Percentiles rank a stretch among this genome's conserved stretches.
These are phyloP conservation scores for Betta splendens DNA, from an alignment of 2,797 vertebrate species.

Conservation along the genomic window DNA sequence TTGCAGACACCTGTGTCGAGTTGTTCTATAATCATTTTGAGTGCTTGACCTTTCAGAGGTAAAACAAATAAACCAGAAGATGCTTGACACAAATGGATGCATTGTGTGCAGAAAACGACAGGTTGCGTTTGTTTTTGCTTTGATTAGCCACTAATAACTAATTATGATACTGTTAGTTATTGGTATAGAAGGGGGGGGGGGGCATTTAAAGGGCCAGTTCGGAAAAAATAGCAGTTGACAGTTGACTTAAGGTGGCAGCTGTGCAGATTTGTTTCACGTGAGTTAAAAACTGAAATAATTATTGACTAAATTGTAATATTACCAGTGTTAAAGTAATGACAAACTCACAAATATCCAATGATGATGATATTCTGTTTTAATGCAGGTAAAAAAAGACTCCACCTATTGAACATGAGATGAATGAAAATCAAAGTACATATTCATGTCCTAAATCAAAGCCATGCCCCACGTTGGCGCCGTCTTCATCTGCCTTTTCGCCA, in stretches of 20 bases:
- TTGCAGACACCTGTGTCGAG: conserved; percentile 51
- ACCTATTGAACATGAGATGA: no score
- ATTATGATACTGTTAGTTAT: conserved; percentile 9
- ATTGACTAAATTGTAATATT: no score
- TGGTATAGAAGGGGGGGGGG: no score
- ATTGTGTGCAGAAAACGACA: conserved; percentile 1
- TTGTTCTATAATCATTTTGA: conserved; percentile 41
- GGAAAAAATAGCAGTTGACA: no score
- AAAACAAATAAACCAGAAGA: conserved; percentile 29
- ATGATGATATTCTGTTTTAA: no score
- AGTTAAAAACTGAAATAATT: no score
- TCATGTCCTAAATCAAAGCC: no score
- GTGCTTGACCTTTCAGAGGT: conserved; percentile 50
- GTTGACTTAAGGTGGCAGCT: background rate
- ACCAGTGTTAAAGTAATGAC: no score
- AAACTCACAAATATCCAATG: no score
- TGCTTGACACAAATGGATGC: conserved; percentile 10
- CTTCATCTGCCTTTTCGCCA: conserved; percentile 5
- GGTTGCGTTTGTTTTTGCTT: conserved; percentile 14
- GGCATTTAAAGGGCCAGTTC: conserved; percentile 19
- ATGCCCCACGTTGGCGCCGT: background rate
- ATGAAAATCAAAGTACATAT: no score
- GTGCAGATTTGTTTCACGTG: no score
- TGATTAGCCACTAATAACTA: conserved; percentile 5
- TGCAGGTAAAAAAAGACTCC: no score